Base-by-base conservation (phyloP, 1,140 invertebrate genomes). In the Drosophila equinoxialis region DNA sequence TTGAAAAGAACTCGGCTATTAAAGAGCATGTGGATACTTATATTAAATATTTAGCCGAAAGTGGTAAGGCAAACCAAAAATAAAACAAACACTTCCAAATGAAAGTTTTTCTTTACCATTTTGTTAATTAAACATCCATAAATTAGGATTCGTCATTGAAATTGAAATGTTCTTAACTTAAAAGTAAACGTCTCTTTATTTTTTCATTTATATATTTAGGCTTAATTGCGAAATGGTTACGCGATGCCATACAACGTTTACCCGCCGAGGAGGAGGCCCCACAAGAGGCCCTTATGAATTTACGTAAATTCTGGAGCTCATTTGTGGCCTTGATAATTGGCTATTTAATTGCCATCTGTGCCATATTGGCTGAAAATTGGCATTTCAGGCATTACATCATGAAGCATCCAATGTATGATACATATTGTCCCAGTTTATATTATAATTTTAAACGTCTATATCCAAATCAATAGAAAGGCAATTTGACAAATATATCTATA, bases 1-100 rank as follows among this genome's bases (percentile, higher is more conserved):
- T 97, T 78, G 95, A 96, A 80, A 97, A 96, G 81, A 96, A 97
- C 92, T 97, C 96, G 1, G 95, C 96, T 5, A 90, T 97, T 1
- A 96, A 96, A 79, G 93, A 94, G 1, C 91, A 94, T 62, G 94
- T 96, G 20, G 95, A 97, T 90, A 92, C 93, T 74, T 94, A 95
- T 67, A 92, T 97, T 30, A 92, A 94, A 71, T 92, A 94, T 67
- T 93, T 96, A 20, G 93, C 95, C 0, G 96, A 97, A 93, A 94
- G 94, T 0, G 96, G 96, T 61, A 8, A 8, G 71, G 7, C 7
- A 6, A 10, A n/a, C n/a, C n/a, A n/a, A n/a, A n/a, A n/a, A n/a
- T n/a, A n/a, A n/a, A n/a, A 1, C 1, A 20, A 20, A 20, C 20
- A 20, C 20, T 20, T 20, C 1, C 20, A 20, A 20, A 20, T 20